phyloP scores from a whole-genome alignment of 1,140 invertebrate species.

The Caenorhabditis tropicalis region DNA sequence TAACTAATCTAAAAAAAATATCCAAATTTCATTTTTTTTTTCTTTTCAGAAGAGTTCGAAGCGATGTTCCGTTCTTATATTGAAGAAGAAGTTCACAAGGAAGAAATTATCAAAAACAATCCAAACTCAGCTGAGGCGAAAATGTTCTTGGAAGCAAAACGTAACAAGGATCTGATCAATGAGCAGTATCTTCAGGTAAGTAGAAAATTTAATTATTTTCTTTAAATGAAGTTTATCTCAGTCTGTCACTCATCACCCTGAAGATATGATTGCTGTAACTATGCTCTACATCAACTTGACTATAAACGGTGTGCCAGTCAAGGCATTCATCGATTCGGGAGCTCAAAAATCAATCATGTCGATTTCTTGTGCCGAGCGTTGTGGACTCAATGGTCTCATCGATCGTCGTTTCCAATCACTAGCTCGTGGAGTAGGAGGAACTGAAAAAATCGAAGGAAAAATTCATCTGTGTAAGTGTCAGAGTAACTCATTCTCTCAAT shows the following conservation, averaged over 20 bases:
- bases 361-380: slow-evolving; percentile 78
- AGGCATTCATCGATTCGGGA: slow-evolving; percentile 56
- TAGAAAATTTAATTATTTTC: neutral
- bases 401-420: slow-evolving; percentile 92
- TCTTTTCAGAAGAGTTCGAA: slow-evolving; percentile 7
- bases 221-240: neutral
- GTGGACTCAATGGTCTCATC: slow-evolving; percentile 92
- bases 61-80: neutral
- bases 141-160: slow-evolving; percentile 17
- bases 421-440: slow-evolving; percentile 88
- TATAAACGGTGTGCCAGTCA: slow-evolving; percentile 61
- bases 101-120: slow-evolving; percentile 29
- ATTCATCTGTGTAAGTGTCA: slow-evolving; percentile 84
- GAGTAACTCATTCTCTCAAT: neutral
- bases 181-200: slow-evolving; percentile 13
- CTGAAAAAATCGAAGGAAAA: slow-evolving; percentile 91
- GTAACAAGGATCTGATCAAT: neutral
- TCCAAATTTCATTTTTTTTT: neutral
- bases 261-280: slow-evolving; percentile 56
- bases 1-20: too few relatives aligned
- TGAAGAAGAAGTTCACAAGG: slow-evolving; percentile 38
- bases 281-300: slow-evolving; percentile 65
- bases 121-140: slow-evolving; percentile 15
- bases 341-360: slow-evolving; percentile 76
- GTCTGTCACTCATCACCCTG: neutral